Base-by-base conservation (phyloP, 2,113 vertebrate genomes). In the Mus pahari region DNA sequence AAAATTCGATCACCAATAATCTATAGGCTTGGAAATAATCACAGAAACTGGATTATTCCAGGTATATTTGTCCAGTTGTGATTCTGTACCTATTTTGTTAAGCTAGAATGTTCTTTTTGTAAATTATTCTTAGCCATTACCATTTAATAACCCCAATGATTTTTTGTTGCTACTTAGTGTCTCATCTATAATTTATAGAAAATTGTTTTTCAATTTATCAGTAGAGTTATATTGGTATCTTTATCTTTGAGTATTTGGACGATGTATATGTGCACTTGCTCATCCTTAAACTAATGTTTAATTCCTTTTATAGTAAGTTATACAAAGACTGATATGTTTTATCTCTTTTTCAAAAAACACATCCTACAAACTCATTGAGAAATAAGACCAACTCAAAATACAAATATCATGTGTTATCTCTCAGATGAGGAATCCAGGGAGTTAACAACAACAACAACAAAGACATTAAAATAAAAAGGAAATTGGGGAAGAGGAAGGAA, bases 201-300 rank as follows among this genome's bases (percentile, higher is more conserved):
- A 98, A 93, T 87, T 89, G 55, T 90, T 96, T 95, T 96, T 55
- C 79, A 90, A 73, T 86, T 28, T 94, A 70, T 88, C 5, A 36
- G 7, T 55, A 94, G 39, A 91, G 31, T 90, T 92, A 9, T 95
- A 6, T 42, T 94, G 26, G 0, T 68, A 68, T 70, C 94, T 97
- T 92, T 0, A 64, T 26, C 42, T 92, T 94, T 95, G 75, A 66
- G 74, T 79, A 75, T 71, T 86, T 24, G 20, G 4, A 88, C 5
- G 84, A 26, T 60, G 26, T 7, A 58, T 60, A 36, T 71, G 73
- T 42, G 12, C 2, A 79, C 7, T 92, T 90, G 74, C 13, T 95
- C 45, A 90, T 93, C 91, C 42, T 93, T 94, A 83, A 86, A 70
- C 87, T 92, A 83, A 55, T 42, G 24, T 39, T 89, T 60, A 77